A percentile compares a stretch with the other conserved stretches of the same genome.
Evolutionary conservation across 2,797 vertebrate genomes (phyloP).

Genomic region (Myotis daubentonii): DNA sequence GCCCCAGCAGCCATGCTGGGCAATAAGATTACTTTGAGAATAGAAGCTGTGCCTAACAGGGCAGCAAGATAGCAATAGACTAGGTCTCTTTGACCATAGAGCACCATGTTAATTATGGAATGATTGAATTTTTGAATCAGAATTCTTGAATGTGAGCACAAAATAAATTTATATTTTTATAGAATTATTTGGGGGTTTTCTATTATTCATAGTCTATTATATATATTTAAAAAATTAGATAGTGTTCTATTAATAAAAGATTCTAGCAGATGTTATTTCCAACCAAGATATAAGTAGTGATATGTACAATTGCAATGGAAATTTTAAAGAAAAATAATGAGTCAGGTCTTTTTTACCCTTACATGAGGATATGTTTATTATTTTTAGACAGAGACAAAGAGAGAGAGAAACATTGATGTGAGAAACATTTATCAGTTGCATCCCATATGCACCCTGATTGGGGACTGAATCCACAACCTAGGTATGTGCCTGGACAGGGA

Average conservation of each 20-base stretch:
- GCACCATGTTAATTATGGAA: neutral
- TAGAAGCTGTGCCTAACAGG: neutral
- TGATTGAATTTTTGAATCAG: neutral
- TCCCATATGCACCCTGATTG: neutral
- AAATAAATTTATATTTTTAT: slow-evolving; percentile 27
- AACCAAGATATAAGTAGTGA: slow-evolving; percentile 32
- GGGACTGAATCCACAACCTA: neutral
- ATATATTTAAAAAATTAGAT: neutral
- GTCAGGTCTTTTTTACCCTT: no score
- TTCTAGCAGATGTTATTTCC: neutral
- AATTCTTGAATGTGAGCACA: neutral
- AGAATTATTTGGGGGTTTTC: neutral
- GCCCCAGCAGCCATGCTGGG: neutral
- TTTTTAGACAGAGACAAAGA: neutral
- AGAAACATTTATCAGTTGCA: neutral
- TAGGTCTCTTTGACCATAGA: neutral
- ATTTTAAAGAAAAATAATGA: neutral
- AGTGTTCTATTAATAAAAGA: slow-evolving; percentile 3
- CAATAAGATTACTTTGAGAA: neutral
- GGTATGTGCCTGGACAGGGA: neutral
- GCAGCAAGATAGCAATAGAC: neutral
- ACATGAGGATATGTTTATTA: neutral
- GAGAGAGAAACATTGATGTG: neutral
- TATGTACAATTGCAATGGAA: neutral
- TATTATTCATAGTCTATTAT: neutral